phyloP scores from a whole-genome alignment of 2,888 invertebrate genomes.

The Eilema depressum region DNA sequence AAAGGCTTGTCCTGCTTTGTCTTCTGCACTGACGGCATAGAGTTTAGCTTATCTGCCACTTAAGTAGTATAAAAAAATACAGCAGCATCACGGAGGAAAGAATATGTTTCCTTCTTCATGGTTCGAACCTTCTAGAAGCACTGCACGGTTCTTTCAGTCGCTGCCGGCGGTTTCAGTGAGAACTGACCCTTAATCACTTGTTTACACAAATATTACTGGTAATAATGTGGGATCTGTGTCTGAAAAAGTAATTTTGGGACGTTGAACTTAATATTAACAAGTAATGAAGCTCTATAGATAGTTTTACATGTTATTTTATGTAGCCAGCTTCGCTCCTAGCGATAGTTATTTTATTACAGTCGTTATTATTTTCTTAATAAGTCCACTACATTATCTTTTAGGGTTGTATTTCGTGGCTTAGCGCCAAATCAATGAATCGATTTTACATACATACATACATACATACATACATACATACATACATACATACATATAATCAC shows the following conservation, averaged over 20 bases:
- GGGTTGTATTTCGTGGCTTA: no score
- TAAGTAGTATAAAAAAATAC: no score
- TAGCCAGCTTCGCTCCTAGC: background rate
- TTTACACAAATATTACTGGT: constrained; percentile 11
- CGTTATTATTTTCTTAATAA: background rate
- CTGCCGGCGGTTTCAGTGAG: background rate
- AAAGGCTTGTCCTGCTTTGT: no score
- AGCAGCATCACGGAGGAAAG: no score
- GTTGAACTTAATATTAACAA: background rate
- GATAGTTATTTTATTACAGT: background rate
- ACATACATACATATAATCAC: no score
- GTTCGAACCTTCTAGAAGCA: background rate
- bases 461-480: no score
- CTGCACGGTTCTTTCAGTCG: background rate
- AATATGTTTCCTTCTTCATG: no score
- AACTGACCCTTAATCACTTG: constrained; percentile 11
- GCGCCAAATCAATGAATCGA: no score
- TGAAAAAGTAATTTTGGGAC: background rate
- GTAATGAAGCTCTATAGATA: background rate
- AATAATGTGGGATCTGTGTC: background rate
- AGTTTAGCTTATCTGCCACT: no score
- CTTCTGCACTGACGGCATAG: no score
- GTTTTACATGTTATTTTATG: background rate
- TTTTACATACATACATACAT: no score
- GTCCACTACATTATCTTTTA: no score